Evolutionary conservation across 2,797 vertebrate species (phyloP), one percentile per base, ranked within the genome.

Genomic region (Gallirallus australis): DNA sequence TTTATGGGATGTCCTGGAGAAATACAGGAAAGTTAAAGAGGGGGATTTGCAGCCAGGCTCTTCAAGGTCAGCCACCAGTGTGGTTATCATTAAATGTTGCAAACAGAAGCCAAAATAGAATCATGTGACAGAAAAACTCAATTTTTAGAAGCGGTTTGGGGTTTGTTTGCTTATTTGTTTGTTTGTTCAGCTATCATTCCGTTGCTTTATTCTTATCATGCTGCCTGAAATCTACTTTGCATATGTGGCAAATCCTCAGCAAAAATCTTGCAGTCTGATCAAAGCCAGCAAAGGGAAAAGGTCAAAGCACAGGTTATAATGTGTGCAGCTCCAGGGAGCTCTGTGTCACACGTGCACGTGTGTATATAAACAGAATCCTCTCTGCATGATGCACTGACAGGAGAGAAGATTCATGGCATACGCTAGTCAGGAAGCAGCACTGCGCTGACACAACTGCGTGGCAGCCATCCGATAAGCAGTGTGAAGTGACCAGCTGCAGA

Each of bases 401-500:
- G 16, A 37, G 70, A 64, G 84, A 73, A 64, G 84, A 81, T 90
- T 78, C 92, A 83, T 81, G 90, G 91, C 79, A 48, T 83, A 78
- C 4, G 2, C 68, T 57, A n/a, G 80, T 91, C 77, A 86, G 81
- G 91, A 83, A 90, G 70, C 56, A 91, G 64, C 35, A 12, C 73
- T 42, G 35, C 17, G 30, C 89, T 91, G 82, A 95, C 92, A 84
- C 72, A 78, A 77, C 60, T 78, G 33, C 2, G 2, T 70, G 77
- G 61, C 24, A 1, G 81, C 79, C 7, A 19, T 23, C 71, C 93
- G 95, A 94, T 71, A 75, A 95, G 65, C 45, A 50, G 65, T 17
- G 11, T 12, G 15, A 76, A 69, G 28, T 35, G 79, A 88, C 48
- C 84, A 89, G 71, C 21, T 69, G 90, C 84, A 94, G 85, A 89